A percentile compares a stretch with the other conserved stretches of the same genome.
Evolutionary conservation across 2,797 vertebrate genomes (phyloP).

Genomic region (Anomalospiza imberbis): DNA sequence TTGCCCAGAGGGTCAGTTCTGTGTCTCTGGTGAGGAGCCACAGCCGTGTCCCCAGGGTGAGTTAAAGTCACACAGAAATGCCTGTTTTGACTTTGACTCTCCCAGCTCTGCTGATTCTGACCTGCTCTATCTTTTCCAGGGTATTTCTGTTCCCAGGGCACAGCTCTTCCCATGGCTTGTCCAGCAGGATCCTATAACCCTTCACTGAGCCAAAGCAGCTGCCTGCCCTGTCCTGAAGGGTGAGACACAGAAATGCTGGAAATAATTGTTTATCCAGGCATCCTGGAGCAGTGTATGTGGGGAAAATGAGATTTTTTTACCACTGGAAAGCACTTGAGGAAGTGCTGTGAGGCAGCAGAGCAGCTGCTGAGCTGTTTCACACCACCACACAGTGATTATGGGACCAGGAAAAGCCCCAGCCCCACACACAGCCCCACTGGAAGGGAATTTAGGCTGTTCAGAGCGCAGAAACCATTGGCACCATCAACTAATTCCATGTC

Average conservation of each 20-base stretch:
- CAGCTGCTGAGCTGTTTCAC: neutral
- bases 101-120: neutral
- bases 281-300: neutral
- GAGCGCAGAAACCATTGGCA: neutral
- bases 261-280: neutral
- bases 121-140: constrained; percentile 69
- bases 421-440: neutral
- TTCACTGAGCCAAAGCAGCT: constrained; percentile 74
- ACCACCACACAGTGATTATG: neutral
- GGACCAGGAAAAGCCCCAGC: neutral
- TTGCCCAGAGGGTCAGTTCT: constrained; percentile 84
- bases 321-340: neutral
- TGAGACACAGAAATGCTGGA: constrained; percentile 51
- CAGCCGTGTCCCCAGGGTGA: constrained; percentile 85
- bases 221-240: constrained; percentile 84
- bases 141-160: constrained; percentile 85
- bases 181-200: constrained; percentile 83
- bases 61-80: neutral
- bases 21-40: constrained; percentile 73
- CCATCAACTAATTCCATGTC: neutral
- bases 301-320: neutral
- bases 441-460: neutral
- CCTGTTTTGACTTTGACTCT: fast-evolving
- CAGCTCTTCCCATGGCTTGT: constrained; percentile 78
- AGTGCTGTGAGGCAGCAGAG: neutral